Conservation (phyloP, 1,140 invertebrate genomes). For the Galendromus occidentalis region DNA sequence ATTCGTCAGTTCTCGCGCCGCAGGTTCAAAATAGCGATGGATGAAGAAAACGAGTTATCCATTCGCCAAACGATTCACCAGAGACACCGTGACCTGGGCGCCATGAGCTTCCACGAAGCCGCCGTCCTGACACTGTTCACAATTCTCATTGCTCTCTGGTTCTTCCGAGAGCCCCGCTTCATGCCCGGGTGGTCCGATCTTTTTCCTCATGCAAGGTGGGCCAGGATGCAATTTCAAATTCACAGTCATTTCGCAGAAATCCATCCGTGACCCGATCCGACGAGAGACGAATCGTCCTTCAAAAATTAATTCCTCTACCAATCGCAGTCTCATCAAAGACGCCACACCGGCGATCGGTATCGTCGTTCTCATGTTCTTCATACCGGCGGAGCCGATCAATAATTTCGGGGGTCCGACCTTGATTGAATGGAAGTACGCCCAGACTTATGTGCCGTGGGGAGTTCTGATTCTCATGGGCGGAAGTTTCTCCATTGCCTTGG, state of each 20-base stretch:
- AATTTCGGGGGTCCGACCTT: slow-evolving; percentile 19
- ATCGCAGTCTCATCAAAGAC: slow-evolving; percentile 30
- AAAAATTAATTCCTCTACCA: slow-evolving; percentile 8
- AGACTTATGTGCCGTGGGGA: slow-evolving; percentile 31
- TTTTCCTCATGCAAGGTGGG: background rate
- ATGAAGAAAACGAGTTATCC: slow-evolving; percentile 17
- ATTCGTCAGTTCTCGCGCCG: slow-evolving; percentile 8
- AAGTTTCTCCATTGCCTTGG: slow-evolving; percentile 68
- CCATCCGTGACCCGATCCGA: no score
- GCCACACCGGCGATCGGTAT: slow-evolving; percentile 28
- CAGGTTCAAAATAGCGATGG: background rate
- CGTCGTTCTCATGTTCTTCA: slow-evolving; percentile 28
- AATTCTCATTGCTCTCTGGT: slow-evolving; percentile 57
- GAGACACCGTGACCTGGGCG: slow-evolving; percentile 51
- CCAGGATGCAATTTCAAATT: no score
- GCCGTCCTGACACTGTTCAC: slow-evolving; percentile 54
- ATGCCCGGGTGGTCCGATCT: slow-evolving; percentile 45
- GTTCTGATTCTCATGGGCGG: slow-evolving; percentile 39
- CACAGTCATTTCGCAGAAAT: no score
- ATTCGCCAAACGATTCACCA: slow-evolving; percentile 35
- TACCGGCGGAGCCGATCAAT: slow-evolving; percentile 18
- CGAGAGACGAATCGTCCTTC: no score
- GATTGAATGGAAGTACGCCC: slow-evolving; percentile 27
- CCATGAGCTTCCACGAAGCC: slow-evolving; percentile 55
- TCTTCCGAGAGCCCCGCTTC: slow-evolving; percentile 65